phyloP scores from a whole-genome alignment of 2,888 invertebrate genomes.

The Cerceris ruficornis region DNA sequence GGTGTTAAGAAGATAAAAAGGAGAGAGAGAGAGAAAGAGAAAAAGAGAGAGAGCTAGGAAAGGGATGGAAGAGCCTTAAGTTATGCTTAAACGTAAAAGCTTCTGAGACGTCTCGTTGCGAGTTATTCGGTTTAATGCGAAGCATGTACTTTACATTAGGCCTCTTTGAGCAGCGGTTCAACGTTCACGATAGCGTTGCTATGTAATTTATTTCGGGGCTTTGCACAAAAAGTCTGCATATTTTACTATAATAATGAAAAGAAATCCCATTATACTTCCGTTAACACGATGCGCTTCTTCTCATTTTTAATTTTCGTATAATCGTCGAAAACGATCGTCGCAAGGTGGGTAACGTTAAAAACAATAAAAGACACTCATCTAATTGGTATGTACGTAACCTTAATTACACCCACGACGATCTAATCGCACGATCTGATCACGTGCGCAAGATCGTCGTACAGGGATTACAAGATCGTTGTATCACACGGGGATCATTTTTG shows the following conservation, averaged over 20 bases:
- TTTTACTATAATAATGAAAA: too few relatives aligned
- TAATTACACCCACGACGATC: conserved; percentile 46
- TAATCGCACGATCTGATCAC: conserved; percentile 36
- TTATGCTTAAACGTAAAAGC: conserved; percentile 49
- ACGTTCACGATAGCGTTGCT: conserved; percentile 30
- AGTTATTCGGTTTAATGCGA: conserved; percentile 41
- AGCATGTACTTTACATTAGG: conserved; percentile 26
- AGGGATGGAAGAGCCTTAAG: conserved; percentile 37
- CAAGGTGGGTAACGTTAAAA: conserved; percentile 19
- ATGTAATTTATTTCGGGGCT: conserved; percentile 17
- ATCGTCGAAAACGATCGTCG: conserved; percentile 21
- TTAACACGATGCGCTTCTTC: too few relatives aligned
- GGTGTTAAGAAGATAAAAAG: conserved; percentile 40
- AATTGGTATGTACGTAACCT: conserved; percentile 43
- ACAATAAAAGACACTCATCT: conserved; percentile 17
- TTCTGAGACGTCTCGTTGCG: conserved; percentile 42
- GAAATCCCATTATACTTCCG: too few relatives aligned
- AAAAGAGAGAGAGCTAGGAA: background rate
- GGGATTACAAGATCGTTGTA: conserved; percentile 12
- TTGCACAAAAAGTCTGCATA: too few relatives aligned
- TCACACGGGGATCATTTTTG: background rate
- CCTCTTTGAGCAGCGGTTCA: conserved; percentile 47
- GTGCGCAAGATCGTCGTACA: conserved; percentile 11
- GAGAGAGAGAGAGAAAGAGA: background rate
- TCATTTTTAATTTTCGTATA: background rate